A percentile compares a stretch with the other conserved stretches of the same genome.
These are phyloP conservation scores for honey bee (Apis mellifera) DNA, from an alignment of 1,140 invertebrate species.

Conservation along the genomic window Amel_HAv3.1 CM009937.2:11735501-11736000, in stretches of 20 bases:
- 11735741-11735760: slow-evolving; percentile 15
- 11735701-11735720: background rate
- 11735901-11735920: slow-evolving; percentile 33
- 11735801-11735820: slow-evolving; percentile 62
- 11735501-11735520: slow-evolving; percentile 53
- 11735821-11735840: slow-evolving; percentile 75
- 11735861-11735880: slow-evolving; percentile 77
- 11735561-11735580: slow-evolving; percentile 69
- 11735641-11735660: slow-evolving; percentile 56
- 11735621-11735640: slow-evolving; percentile 52
- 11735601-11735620: slow-evolving; percentile 71
- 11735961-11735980: slow-evolving; percentile 42
- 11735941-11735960: background rate
- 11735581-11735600: slow-evolving; percentile 72
- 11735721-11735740: background rate
- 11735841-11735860: slow-evolving; percentile 60
- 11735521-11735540: slow-evolving; percentile 44
- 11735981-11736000: slow-evolving; percentile 63
- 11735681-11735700: background rate
- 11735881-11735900: slow-evolving; percentile 74
- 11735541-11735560: slow-evolving; percentile 62
- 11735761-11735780: slow-evolving; percentile 65
- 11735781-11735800: slow-evolving; percentile 72
- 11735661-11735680: background rate
- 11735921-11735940: too few relatives aligned